phyloP scores from a whole-genome alignment of 2,888 invertebrate genomes.

The Tetragonisca angustula region DNA sequence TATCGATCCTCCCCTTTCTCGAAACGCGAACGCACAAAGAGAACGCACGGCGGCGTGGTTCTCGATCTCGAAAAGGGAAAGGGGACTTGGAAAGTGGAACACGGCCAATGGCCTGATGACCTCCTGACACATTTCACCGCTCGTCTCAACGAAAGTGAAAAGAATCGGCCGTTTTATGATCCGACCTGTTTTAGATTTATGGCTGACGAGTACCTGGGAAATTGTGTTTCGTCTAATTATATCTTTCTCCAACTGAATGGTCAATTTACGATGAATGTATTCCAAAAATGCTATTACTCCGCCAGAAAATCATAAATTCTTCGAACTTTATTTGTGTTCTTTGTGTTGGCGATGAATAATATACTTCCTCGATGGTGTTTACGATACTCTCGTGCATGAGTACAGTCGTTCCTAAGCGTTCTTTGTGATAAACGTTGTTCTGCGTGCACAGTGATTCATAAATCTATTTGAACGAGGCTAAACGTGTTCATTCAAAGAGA shows the following conservation, averaged over 20 bases:
- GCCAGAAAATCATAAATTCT: neutral
- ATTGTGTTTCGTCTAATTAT: slow-evolving; percentile 50
- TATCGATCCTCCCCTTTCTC: slow-evolving; percentile 7
- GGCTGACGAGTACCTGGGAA: slow-evolving; percentile 54
- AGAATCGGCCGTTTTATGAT: slow-evolving; percentile 71
- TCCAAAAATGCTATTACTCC: slow-evolving; percentile 26
- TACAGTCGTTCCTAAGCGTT: neutral
- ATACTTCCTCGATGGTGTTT: neutral
- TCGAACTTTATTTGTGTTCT: neutral
- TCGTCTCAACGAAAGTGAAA: slow-evolving; percentile 83
- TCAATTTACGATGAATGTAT: neutral
- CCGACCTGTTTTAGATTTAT: slow-evolving; percentile 65
- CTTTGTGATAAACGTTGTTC: neutral
- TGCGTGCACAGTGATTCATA: neutral
- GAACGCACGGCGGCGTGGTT: slow-evolving; percentile 25
- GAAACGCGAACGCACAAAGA: slow-evolving; percentile 20
- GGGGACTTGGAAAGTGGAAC: slow-evolving; percentile 82
- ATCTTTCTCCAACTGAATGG: slow-evolving; percentile 1
- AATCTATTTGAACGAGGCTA: slow-evolving; percentile 15
- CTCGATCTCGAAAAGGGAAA: slow-evolving; percentile 73
- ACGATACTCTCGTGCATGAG: neutral
- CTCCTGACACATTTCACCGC: slow-evolving; percentile 81
- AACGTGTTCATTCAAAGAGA: neutral
- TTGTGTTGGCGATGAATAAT: neutral
- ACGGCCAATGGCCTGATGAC: slow-evolving; percentile 82